Evolutionary conservation across 1,140 invertebrate genomes (phyloP).

Genomic region (Rhizoglyphus robini): DNA sequence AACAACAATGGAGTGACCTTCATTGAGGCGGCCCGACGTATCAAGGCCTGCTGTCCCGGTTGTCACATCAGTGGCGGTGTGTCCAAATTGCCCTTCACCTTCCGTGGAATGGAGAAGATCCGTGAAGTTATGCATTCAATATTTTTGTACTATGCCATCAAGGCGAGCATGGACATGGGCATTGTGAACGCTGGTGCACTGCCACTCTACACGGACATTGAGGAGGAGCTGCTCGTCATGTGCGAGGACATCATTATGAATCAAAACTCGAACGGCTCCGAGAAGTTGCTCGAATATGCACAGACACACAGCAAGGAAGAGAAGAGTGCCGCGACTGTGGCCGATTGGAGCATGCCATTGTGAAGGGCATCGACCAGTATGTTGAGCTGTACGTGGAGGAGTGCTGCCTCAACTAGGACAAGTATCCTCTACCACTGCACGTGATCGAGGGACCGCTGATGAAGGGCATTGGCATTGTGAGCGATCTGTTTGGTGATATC

Average conservation of each 20-base stretch:
- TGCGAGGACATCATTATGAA: slow-evolving; percentile 44
- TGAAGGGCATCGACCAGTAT: slow-evolving; percentile 44
- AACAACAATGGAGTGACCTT: slow-evolving; percentile 44
- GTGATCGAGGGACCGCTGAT: slow-evolving; percentile 52
- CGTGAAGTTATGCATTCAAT: slow-evolving; percentile 50
- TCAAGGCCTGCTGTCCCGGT: slow-evolving; percentile 37
- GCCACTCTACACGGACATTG: slow-evolving; percentile 45
- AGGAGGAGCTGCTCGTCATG: slow-evolving; percentile 34
- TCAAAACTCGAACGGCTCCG: slow-evolving; percentile 40
- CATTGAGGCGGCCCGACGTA: slow-evolving; percentile 40
- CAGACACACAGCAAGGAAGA: slow-evolving; percentile 34
- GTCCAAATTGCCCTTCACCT: slow-evolving; percentile 51
- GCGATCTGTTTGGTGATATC: slow-evolving; percentile 49
- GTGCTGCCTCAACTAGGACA: slow-evolving; percentile 33
- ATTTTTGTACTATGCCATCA: slow-evolving; percentile 47
- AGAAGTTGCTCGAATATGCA: slow-evolving; percentile 42
- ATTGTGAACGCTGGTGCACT: slow-evolving; percentile 47
- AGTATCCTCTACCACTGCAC: slow-evolving; percentile 44
- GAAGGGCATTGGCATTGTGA: slow-evolving; percentile 48
- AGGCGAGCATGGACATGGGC: slow-evolving; percentile 47
- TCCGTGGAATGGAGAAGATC: slow-evolving; percentile 45
- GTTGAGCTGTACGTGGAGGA: slow-evolving; percentile 46
- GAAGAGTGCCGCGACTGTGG: slow-evolving; percentile 38
- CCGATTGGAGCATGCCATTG: slow-evolving; percentile 40
- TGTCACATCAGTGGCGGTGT: slow-evolving; percentile 46